Percentiles rank a stretch among this genome's conserved stretches.
phyloP scores from a whole-genome alignment of 23 tunicate genomes.

The Trididemnum miniatum region DNA sequence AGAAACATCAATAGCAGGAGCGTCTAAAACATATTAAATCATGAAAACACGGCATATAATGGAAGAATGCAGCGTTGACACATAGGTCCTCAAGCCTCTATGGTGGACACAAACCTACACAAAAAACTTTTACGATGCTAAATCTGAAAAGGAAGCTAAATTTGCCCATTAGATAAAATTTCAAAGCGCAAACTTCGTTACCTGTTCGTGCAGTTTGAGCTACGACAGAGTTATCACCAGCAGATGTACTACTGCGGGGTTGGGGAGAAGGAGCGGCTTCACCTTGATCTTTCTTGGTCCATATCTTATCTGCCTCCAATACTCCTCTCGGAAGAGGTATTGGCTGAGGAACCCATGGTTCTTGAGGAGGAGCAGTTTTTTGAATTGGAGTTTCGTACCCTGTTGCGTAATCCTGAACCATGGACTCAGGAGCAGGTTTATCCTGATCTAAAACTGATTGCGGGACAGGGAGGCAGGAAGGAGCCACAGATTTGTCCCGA shows the following conservation, averaged over 20 bases:
- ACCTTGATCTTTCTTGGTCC: neutral
- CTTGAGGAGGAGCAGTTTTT: constrained; percentile 18
- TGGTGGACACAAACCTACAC: too few relatives aligned
- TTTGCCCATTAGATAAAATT: too few relatives aligned
- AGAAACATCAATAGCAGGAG: neutral
- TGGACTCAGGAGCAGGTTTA: neutral
- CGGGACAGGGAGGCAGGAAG: constrained; percentile 46
- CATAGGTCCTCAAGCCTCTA: too few relatives aligned
- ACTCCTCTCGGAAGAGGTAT: constrained; percentile 59
- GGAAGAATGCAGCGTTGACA: too few relatives aligned
- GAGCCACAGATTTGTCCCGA: constrained; percentile 13
- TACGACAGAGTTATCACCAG: too few relatives aligned
- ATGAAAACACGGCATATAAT: too few relatives aligned
- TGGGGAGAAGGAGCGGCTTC: constrained; percentile 3
- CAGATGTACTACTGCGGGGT: neutral
- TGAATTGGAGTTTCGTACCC: constrained; percentile 49
- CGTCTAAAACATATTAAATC: neutral
- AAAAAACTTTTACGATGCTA: too few relatives aligned
- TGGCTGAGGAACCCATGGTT: constrained; percentile 39
- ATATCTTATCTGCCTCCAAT: constrained; percentile 29
- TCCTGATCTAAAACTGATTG: constrained; percentile 58
- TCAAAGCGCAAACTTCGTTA: too few relatives aligned
- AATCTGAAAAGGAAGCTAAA: too few relatives aligned
- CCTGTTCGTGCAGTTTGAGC: too few relatives aligned
- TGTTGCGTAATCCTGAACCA: constrained; percentile 34